Base-by-base conservation (phyloP, 92 coral and sea anemone genomes). In the Umimayanthus kanabou region DNA sequence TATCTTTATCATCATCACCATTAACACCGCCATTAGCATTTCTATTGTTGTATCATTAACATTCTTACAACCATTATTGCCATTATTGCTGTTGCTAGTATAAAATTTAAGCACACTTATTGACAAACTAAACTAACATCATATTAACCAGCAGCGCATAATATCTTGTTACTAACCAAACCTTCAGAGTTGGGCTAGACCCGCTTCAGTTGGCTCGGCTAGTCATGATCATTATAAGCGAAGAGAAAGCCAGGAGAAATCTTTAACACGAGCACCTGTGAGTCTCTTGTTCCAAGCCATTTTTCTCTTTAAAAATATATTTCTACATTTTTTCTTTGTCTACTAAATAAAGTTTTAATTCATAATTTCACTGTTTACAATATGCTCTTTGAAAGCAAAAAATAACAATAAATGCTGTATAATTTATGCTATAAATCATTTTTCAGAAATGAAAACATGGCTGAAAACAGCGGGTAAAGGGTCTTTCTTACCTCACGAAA, bases 121-220 rank as follows among this genome's bases (percentile, higher is more conserved):
- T 71, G 28, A 26, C 76, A n/a, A 71, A 37, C 9, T 39, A 13
- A 20, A 40, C 61, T 50, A 78, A 25, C 22, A 78, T 10, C 9
- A 15, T 47, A 47, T 66, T 78, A 78, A 78, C 61, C 39, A 45
- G 8, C 9, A 47, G 50, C 6, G 50, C 50, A 7, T 47, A 47
- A 47, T 11, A 47, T 7, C 50, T 47, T 47, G 50, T 47, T 50
- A 9, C 39, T 78, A 78, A 78, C 58, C 81, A 7, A 78, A 78
- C n/a, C 81, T 78, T 78, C 81, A 78, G 64, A 47, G 64, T 40
- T 78, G 81, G 81, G 66, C 81, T 53, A n/a, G 20, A 78, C 81
- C 29, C 20, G 28, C 58, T 3, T 30, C 47, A 73, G 47, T 37
- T 73, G n/a, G 49, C 1, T 73, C 78, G 11, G 78, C 23, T 37